These are phyloP conservation scores for Champsocephalus gunnari DNA, from an alignment of 2,797 vertebrate species.

Conservation along the genomic window DNA sequence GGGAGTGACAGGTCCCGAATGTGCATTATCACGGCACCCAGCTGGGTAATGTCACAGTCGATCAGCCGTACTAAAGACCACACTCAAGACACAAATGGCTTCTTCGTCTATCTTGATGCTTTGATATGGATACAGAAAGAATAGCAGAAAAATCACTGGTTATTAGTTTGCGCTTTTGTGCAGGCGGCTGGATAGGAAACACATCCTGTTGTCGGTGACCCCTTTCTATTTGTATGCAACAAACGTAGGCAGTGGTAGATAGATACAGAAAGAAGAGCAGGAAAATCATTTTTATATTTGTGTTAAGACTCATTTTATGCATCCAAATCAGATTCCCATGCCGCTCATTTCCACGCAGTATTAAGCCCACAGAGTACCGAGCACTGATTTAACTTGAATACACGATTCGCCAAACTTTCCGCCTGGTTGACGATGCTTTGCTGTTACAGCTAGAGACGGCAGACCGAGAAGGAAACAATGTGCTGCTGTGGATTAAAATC, in stretches of 20 bases:
- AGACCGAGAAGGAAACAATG: slow-evolving; percentile 7
- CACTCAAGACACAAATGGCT: slow-evolving; percentile 6
- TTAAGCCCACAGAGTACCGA: background rate
- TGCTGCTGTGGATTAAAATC: slow-evolving; percentile 2
- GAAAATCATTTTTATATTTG: slow-evolving; percentile 5
- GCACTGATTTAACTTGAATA: slow-evolving; percentile 15
- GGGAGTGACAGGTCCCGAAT: slow-evolving; percentile 36
- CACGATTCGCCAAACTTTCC: background rate
- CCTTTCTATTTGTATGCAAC: slow-evolving; percentile 47
- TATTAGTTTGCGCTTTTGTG: background rate
- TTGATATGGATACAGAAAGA: background rate
- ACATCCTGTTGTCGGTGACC: slow-evolving; percentile 21
- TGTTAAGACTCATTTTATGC: slow-evolving; percentile 1
- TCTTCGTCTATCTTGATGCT: slow-evolving; percentile 1
- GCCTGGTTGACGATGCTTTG: background rate
- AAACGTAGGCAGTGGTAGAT: slow-evolving; percentile 40
- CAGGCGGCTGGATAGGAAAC: background rate
- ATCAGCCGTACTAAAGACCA: slow-evolving; percentile 38
- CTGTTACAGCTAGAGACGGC: background rate
- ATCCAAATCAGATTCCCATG: slow-evolving; percentile 23
- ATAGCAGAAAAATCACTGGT: background rate
- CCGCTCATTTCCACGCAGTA: slow-evolving; percentile 15
- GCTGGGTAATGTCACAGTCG: slow-evolving; percentile 54
- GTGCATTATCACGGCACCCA: slow-evolving; percentile 41
- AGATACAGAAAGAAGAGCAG: background rate